Percentiles rank a stretch among this genome's conserved stretches.
These are phyloP conservation scores for Grammomys surdaster DNA, from an alignment of 2,113 vertebrate genomes.

Conservation along the genomic window DNA sequence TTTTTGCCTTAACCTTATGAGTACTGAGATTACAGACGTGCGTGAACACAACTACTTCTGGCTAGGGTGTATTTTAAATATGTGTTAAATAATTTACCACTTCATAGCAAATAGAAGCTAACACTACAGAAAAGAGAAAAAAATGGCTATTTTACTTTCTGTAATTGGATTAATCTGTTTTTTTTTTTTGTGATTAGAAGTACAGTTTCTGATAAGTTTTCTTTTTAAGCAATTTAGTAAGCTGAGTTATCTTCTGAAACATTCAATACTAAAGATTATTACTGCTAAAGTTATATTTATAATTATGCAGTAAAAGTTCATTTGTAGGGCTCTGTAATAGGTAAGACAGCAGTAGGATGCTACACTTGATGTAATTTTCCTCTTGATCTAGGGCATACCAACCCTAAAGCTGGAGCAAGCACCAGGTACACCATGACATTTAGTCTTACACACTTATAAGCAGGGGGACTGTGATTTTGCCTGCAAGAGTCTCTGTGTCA, in stretches of 20 bases:
- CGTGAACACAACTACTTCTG: neutral
- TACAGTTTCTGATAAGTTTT: constrained; percentile 43
- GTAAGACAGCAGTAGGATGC: neutral
- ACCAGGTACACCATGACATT: neutral
- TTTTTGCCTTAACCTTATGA: neutral
- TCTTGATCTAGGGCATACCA: neutral
- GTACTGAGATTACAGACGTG: neutral
- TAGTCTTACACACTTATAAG: neutral
- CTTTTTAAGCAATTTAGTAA: constrained; percentile 62
- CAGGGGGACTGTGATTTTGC: neutral
- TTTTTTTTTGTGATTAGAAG: constrained; percentile 38
- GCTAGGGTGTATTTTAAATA: neutral
- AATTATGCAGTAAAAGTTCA: constrained; percentile 25
- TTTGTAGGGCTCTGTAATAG: neutral
- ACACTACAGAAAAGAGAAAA: neutral
- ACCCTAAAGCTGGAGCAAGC: constrained; percentile 32
- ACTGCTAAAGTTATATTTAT: constrained; percentile 4
- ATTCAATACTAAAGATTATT: neutral
- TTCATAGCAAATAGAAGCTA: constrained; percentile 13
- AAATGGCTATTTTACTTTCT: constrained; percentile 41
- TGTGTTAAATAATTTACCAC: neutral
- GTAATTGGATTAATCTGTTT: constrained; percentile 40
- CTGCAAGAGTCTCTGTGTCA: neutral
- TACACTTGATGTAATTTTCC: constrained; percentile 16
- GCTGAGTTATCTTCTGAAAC: constrained; percentile 42